Evolutionary conservation across 37 sponge, comb jelly and placozoan species (phyloP).

Genomic region (Agelas oroides): DNA sequence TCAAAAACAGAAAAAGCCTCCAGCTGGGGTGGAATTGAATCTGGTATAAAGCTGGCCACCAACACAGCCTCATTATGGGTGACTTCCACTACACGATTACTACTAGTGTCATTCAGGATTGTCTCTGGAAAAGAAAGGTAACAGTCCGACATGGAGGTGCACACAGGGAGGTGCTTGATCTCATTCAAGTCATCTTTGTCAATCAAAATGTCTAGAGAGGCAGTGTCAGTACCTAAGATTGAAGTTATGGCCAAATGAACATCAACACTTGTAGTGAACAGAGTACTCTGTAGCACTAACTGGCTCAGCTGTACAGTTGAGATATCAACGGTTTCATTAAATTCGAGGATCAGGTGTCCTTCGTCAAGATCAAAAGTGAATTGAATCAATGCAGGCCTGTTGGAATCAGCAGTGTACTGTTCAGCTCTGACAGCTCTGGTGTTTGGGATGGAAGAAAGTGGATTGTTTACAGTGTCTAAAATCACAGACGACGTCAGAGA

Average conservation of each 20-base stretch:
- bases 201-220: constrained; percentile 35
- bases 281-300: constrained; percentile 58
- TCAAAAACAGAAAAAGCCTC: constrained; percentile 60
- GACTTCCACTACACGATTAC: constrained; percentile 62
- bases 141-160: constrained; percentile 68
- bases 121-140: constrained; percentile 76
- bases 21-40: constrained; percentile 71
- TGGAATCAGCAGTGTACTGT: constrained; percentile 51
- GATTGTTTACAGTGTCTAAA: constrained; percentile 52
- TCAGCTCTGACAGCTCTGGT: constrained; percentile 32
- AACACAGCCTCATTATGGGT: constrained; percentile 2
- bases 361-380: constrained; percentile 77
- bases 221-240: constrained; percentile 14
- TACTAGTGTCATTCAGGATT: constrained; percentile 69
- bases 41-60: constrained; percentile 50
- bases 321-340: constrained; percentile 83
- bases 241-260: constrained; percentile 38
- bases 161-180: constrained; percentile 73
- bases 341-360: constrained; percentile 66
- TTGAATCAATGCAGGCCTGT: constrained; percentile 35
- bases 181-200: constrained; percentile 68
- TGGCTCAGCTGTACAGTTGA: constrained; percentile 39
- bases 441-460: constrained; percentile 23
- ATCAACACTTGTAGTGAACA: constrained; percentile 12
- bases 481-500: constrained; percentile 42